phyloP scores from a whole-genome alignment of 2,888 invertebrate genomes.

The Stenodema calcarata region DNA sequence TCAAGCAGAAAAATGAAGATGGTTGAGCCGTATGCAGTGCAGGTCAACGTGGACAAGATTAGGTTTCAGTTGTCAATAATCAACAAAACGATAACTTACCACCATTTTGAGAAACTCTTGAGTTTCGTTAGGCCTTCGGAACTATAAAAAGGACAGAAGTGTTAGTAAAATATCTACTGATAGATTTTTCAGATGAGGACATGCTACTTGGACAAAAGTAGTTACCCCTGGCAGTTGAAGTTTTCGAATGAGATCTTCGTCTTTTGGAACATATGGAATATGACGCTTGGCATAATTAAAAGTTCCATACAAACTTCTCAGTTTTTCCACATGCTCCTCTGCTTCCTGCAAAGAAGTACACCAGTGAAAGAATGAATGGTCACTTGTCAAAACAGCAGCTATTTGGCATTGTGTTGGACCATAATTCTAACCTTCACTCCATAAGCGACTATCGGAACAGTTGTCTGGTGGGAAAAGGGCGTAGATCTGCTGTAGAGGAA shows the following conservation, averaged over 20 bases:
- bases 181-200: not conserved
- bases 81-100: constrained; percentile 5
- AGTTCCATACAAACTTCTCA: constrained; percentile 73
- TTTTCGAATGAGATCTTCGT: constrained; percentile 69
- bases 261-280: constrained; percentile 65
- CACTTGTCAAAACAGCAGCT: not conserved
- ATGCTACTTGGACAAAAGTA: not conserved
- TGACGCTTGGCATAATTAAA: constrained; percentile 78
- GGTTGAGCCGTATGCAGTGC: no score
- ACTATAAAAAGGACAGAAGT: not conserved
- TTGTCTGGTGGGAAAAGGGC: constrained; percentile 57
- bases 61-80: no score
- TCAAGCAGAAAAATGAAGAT: no score
- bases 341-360: constrained; percentile 69
- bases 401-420: constrained; percentile 11
- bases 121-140: not conserved
- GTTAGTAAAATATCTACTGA: not conserved
- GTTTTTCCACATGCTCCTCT: constrained; percentile 75
- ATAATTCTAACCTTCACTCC: constrained; percentile 67
- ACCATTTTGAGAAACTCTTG: constrained; percentile 28
- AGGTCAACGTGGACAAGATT: no score
- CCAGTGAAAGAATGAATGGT: not conserved
- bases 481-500: constrained; percentile 82
- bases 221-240: constrained; percentile 67
- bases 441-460: constrained; percentile 63